phyloP scores from a whole-genome alignment of 2,888 invertebrate genomes.

The Athalia circularis region DNA sequence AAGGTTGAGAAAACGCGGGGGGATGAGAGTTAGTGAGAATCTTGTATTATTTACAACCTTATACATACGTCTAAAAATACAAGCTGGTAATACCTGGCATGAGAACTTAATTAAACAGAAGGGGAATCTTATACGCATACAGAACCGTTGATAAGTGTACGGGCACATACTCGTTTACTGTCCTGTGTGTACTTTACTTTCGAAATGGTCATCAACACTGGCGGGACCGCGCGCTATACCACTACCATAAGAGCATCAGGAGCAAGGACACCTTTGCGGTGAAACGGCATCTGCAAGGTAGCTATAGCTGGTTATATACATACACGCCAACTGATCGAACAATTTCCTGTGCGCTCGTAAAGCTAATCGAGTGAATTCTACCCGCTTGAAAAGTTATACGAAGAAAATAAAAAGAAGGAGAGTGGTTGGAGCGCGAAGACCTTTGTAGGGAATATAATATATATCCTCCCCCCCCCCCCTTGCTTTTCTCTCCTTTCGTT shows the following conservation, averaged over 20 bases:
- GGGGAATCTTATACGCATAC: background rate
- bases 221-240: background rate
- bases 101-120: conserved; percentile 44
- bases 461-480: no score
- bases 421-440: background rate
- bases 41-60: conserved; percentile 38
- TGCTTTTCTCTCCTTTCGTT: background rate
- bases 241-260: background rate
- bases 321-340: conserved; percentile 17
- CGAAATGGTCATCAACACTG: conserved; percentile 12
- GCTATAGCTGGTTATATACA: background rate
- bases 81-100: conserved; percentile 24
- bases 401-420: conserved; percentile 19
- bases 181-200: background rate
- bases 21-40: conserved; percentile 57
- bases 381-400: conserved; percentile 26
- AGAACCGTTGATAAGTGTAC: background rate
- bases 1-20: conserved; percentile 35
- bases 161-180: conserved; percentile 20
- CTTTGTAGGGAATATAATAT: background rate
- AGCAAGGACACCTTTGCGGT: conserved; percentile 4
- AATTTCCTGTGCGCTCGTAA: conserved; percentile 22
- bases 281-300: conserved; percentile 2
- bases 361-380: conserved; percentile 27
- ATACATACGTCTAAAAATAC: conserved; percentile 21